Conservation (phyloP, 2,888 invertebrate genomes). For the Lathronympha strigana region DNA sequence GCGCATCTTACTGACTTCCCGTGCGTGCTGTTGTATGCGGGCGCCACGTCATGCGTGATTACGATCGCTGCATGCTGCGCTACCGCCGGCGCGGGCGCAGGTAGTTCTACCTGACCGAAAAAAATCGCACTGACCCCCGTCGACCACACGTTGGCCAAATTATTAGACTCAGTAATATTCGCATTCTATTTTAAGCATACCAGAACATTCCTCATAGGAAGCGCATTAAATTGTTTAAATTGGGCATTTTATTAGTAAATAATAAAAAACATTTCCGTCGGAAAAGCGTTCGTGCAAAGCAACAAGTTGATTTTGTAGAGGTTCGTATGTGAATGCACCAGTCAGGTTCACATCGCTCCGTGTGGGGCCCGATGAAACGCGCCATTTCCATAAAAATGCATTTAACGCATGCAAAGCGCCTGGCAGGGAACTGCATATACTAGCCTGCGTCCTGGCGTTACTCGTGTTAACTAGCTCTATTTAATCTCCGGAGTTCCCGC, state of each 20-base stretch:
- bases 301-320: neutral
- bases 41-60: slow-evolving; percentile 32
- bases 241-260: too few relatives aligned
- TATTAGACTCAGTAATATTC: neutral
- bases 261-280: too few relatives aligned
- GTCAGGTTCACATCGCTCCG: neutral
- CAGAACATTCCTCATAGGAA: neutral
- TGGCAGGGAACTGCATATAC: slow-evolving; percentile 9
- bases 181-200: neutral
- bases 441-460: neutral
- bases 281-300: neutral
- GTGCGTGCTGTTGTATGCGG: slow-evolving; percentile 9
- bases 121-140: slow-evolving; percentile 35
- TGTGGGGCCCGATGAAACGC: slow-evolving; percentile 6
- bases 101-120: slow-evolving; percentile 39
- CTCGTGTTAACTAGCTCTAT: neutral
- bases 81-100: slow-evolving; percentile 24
- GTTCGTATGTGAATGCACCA: neutral
- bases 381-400: slow-evolving; percentile 38
- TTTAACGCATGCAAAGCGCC: slow-evolving; percentile 28
- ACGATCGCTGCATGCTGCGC: slow-evolving; percentile 21
- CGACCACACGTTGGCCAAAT: slow-evolving; percentile 25
- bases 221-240: neutral
- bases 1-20: neutral
- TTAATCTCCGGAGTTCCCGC: too few relatives aligned